These are phyloP conservation scores for Thumatha senex DNA, from an alignment of 2,888 invertebrate genomes.

Conservation along the genomic window DNA sequence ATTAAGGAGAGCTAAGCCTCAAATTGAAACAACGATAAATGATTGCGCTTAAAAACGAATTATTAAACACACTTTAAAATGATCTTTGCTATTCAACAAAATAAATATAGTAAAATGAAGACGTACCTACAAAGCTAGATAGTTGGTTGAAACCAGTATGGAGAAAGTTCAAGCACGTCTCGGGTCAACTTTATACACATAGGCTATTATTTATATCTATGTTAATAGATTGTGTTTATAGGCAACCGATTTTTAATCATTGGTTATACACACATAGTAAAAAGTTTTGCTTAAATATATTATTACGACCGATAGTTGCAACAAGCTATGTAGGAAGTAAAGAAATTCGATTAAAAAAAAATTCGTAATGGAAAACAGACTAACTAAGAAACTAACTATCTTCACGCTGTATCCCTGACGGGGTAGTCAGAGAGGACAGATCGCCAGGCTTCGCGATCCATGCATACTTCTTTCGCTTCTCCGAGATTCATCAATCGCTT, in stretches of 20 bases:
- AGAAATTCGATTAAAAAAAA: no score
- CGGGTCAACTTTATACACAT: slow-evolving; percentile 49
- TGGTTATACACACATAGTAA: slow-evolving; percentile 39
- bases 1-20: slow-evolving; percentile 2
- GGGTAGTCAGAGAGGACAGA: no score
- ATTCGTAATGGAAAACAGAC: no score
- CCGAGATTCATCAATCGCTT: no score
- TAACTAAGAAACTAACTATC: no score
- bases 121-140: slow-evolving; percentile 27
- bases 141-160: slow-evolving; percentile 42
- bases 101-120: slow-evolving; percentile 21
- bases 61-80: slow-evolving; percentile 10
- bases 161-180: slow-evolving; percentile 56
- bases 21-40: slow-evolving; percentile 10
- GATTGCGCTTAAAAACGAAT: slow-evolving; percentile 13
- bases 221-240: slow-evolving; percentile 70
- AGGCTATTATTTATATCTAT: slow-evolving; percentile 51
- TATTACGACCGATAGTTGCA: no score
- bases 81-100: slow-evolving; percentile 9
- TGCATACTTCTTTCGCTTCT: no score
- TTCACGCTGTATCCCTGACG: no score
- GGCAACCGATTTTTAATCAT: slow-evolving; percentile 40
- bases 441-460: no score
- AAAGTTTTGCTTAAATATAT: no score
- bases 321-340: no score